Evolutionary conservation across 2,888 invertebrate genomes (phyloP), one percentile per base, ranked within the genome.

Genomic region (Himalopsyche kuldschensis): DNA sequence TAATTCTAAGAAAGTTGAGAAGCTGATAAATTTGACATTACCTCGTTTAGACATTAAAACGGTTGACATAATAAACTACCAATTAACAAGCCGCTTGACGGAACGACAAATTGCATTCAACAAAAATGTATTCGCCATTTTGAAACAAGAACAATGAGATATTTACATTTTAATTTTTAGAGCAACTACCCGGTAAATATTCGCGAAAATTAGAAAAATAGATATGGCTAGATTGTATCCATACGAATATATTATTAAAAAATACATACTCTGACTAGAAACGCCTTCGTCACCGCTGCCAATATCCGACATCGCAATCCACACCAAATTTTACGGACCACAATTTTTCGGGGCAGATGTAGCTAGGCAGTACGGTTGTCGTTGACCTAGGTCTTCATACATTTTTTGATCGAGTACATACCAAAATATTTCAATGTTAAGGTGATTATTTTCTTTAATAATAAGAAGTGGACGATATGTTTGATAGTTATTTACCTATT

Each of bases 251-350:
- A 88, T 88, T 89, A 88, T 88, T 89, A 89, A 89, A 89, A 88
- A 89, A 90, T 91, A 94, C 94, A 93, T 94, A 95, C 95, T 95
- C 94, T 95, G 94, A 93, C 94, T 94, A 93, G 94, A 94, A 92
- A 94, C 93, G 91, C 94, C 95, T 91, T 95, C 95, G 94, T 95
- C 95, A 90, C 94, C 94, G 92, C 95, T 95, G 92, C 95, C 95
- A 93, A 94, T 93, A 93, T 95, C 95, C 93, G 95, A 95, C 95
- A 95, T 95, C 90, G 90, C 91, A 93, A 92, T 90, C 91, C 91
- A 90, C 91, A 91, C 91, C 91, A 90, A 91, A 90, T 89, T 91
- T 90, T 90, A 91, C 91, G 89, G 89, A 90, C 91, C 84, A 84
- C 84, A 81, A 78, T 82, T 84, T 84, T 82, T 78, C 75, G 78